Evolutionary conservation across 2,113 vertebrate species (phyloP), one percentile per base, ranked within the genome.

Genomic region (Hydropotes inermis): DNA sequence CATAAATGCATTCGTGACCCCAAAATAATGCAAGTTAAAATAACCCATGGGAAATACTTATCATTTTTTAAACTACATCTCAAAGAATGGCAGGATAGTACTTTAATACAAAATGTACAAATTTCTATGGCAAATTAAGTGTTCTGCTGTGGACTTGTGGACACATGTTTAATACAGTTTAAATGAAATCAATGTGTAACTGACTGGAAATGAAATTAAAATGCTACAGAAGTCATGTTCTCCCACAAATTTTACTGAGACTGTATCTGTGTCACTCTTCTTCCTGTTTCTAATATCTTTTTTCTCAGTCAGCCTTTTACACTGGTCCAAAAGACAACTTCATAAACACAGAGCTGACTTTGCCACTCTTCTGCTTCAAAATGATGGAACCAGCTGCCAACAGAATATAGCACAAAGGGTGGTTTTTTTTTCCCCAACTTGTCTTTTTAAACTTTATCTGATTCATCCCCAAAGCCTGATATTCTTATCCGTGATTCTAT

Each of bases 201-300:
- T 58, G 54, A 76, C 61, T 96, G 92, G 70, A 97, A 94, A 96
- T 90, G 92, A 84, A 94, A 81, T 97, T 89, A 83, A 86, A 89
- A 50, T 90, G 85, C 28, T 52, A 39, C 30, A n/a, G 79, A 55
- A 89, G 79, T 58, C 58, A 94, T 52, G n/a, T 67, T 93, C 92
- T 83, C 28, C 54, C 47, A 67, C 6, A 50, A 82, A 39, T 92
- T 54, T 50, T 84, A 94, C 15, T 85, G 70, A 85, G 89, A 30
- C 33, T 36, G 5, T 11, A 3, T 7, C 27, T 64, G 43, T 70
- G 39, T 60, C 55, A 2, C 9, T 45, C n/a, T 89, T 60, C 7
- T 67, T 84, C 25, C 64, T 84, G 61, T 16, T 76, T 61, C n/a
- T 27, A 47, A 84, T 36, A 15, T 61, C 12, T 8, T 89, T 84